Percentiles rank a stretch among this genome's conserved stretches.
Conservation (phyloP, 2,888 invertebrate genomes). For the Amiota minor region DNA sequence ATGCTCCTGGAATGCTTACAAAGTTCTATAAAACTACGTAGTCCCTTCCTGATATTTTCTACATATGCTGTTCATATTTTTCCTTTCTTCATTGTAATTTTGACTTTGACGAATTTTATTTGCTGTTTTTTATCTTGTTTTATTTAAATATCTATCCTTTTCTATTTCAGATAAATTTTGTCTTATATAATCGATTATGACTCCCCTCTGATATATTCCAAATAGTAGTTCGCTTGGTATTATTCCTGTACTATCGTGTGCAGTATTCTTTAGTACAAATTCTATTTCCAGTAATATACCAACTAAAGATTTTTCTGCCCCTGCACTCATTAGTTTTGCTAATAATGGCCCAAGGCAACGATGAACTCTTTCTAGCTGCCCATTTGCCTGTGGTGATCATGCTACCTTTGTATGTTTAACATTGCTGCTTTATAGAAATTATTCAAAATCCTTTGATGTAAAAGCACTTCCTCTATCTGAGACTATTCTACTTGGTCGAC, state of each 20-base stretch:
- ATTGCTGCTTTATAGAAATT: slow-evolving; percentile 6
- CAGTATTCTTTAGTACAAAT: neutral
- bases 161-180: slow-evolving; percentile 2
- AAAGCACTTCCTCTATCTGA: slow-evolving; percentile 19
- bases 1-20: neutral
- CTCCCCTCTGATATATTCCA: neutral
- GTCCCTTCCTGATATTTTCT: slow-evolving; percentile 10
- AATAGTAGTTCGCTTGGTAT: too few species aligned
- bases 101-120: neutral
- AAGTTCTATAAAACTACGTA: slow-evolving; percentile 8
- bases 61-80: neutral
- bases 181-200: slow-evolving; percentile 38
- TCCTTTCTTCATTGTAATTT: too few species aligned
- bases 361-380: slow-evolving; percentile 1
- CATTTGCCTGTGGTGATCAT: neutral
- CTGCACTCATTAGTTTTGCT: neutral
- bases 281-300: neutral
- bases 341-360: neutral
- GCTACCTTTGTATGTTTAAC: slow-evolving; percentile 5
- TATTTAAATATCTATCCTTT: neutral
- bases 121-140: neutral
- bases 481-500: slow-evolving; percentile 17
- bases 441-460: slow-evolving; percentile 20
- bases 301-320: neutral
- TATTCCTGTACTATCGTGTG: neutral